Percentiles rank a stretch among this genome's conserved stretches.
Evolutionary conservation across 2,888 invertebrate species (phyloP).

Genomic region (Ennomos fuscantarius): DNA sequence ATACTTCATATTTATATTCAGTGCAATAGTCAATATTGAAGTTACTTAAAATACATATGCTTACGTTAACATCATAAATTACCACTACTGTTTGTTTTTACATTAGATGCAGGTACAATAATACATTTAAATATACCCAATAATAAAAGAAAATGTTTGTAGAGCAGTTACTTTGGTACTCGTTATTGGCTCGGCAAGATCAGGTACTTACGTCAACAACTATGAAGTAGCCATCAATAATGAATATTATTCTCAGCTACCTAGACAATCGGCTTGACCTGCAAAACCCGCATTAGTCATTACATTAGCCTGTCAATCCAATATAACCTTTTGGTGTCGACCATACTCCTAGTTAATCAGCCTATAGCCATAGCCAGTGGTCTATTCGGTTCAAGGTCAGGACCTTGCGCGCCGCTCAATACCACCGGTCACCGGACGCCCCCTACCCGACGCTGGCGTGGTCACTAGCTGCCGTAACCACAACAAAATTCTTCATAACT

Average conservation of each 20-base stretch:
- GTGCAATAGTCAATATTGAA: too few species aligned
- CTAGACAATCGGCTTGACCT: constrained; percentile 38
- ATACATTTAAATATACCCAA: too few species aligned
- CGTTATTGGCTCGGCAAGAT: too few species aligned
- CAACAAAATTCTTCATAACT: constrained; percentile 46
- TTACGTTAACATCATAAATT: too few species aligned
- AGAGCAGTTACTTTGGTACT: too few species aligned
- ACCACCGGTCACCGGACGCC: constrained; percentile 90
- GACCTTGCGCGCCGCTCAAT: constrained; percentile 94
- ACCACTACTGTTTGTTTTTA: too few species aligned
- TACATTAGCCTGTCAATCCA: constrained; percentile 51
- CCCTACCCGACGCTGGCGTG: constrained; percentile 42
- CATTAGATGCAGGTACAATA: too few species aligned
- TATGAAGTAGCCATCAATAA: constrained; percentile 4
- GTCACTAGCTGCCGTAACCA: constrained; percentile 40
- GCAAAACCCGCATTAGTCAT: constrained; percentile 52
- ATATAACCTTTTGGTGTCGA: constrained; percentile 47
- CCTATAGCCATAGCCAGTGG: constrained; percentile 23
- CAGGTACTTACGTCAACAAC: not conserved
- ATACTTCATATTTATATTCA: too few species aligned
- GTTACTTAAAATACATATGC: too few species aligned
- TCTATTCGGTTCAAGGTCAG: constrained; percentile 92
- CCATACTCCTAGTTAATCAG: constrained; percentile 70
- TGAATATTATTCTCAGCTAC: too few species aligned
- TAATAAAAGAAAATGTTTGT: too few species aligned